These are phyloP conservation scores for Callyntrura sp. DNA, from an alignment of 2,888 invertebrate species.

Conservation along the genomic window DNA sequence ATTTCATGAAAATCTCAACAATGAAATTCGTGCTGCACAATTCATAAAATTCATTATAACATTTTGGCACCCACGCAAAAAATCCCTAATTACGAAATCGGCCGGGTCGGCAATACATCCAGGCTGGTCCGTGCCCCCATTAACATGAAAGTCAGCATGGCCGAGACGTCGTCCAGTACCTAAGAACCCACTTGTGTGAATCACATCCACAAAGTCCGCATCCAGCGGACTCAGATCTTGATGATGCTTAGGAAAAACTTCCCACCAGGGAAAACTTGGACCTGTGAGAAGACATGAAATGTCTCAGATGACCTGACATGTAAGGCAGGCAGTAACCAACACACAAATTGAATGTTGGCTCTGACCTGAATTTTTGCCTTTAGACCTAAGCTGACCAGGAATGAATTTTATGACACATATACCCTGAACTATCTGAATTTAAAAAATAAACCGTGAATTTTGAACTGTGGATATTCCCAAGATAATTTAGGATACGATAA, in stretches of 20 bases:
- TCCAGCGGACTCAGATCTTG: slow-evolving; percentile 56
- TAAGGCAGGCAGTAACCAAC: too few species aligned
- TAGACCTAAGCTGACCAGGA: slow-evolving; percentile 10
- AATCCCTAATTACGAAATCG: slow-evolving; percentile 53
- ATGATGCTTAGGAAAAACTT: slow-evolving; percentile 62
- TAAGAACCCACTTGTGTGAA: slow-evolving; percentile 55
- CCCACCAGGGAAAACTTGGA: slow-evolving; percentile 55
- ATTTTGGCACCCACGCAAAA: slow-evolving; percentile 28
- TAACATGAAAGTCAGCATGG: slow-evolving; percentile 56
- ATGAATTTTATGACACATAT: neutral
- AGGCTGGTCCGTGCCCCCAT: slow-evolving; percentile 55
- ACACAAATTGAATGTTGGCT: too few species aligned
- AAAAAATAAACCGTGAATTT: too few species aligned
- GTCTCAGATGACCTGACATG: too few species aligned
- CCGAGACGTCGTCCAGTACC: slow-evolving; percentile 45
- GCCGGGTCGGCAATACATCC: slow-evolving; percentile 56
- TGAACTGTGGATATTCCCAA: too few species aligned
- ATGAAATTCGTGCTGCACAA: neutral
- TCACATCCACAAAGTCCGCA: slow-evolving; percentile 59
- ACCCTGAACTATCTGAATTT: too few species aligned
- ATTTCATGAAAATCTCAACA: too few species aligned
- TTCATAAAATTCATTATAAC: neutral
- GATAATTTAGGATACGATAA: too few species aligned
- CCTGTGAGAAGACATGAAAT: too few species aligned
- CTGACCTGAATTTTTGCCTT: too few species aligned